phyloP scores from a whole-genome alignment of 2,888 invertebrate genomes.

The Epistrophe grossulariae region DNA sequence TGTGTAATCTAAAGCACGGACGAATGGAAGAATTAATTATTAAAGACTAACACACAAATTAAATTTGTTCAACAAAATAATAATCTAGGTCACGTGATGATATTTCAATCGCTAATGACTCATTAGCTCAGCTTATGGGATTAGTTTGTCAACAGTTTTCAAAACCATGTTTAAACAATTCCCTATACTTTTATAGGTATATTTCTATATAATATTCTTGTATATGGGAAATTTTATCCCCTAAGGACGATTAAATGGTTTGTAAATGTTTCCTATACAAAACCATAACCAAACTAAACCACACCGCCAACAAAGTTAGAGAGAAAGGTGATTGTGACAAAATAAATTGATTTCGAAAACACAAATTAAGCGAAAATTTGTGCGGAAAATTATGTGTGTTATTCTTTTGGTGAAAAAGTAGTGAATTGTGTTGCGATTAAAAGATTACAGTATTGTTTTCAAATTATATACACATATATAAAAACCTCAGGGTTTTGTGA shows the following conservation, averaged over 20 bases:
- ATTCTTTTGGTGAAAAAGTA: not conserved
- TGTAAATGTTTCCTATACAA: slow-evolving; percentile 7
- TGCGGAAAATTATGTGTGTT: slow-evolving; percentile 40
- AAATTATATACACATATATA: not conserved
- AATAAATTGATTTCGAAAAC: slow-evolving; percentile 55
- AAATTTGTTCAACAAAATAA: slow-evolving; percentile 61
- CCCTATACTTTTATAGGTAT: too few species aligned
- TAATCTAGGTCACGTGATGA: slow-evolving; percentile 51
- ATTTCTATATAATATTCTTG: not conserved
- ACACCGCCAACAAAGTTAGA: not conserved
- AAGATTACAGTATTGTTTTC: slow-evolving; percentile 15
- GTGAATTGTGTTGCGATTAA: slow-evolving; percentile 43
- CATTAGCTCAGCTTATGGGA: slow-evolving; percentile 51
- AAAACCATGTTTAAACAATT: slow-evolving; percentile 34
- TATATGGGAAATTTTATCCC: not conserved
- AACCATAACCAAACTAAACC: not conserved
- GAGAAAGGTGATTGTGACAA: slow-evolving; percentile 5
- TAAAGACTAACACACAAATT: slow-evolving; percentile 41
- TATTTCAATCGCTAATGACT: slow-evolving; percentile 68
- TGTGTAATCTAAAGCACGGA: not conserved
- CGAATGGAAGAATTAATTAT: slow-evolving; percentile 52
- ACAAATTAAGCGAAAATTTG: slow-evolving; percentile 44
- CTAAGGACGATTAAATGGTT: slow-evolving; percentile 42
- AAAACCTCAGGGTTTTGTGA: not conserved
- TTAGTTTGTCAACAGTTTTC: slow-evolving; percentile 70